A percentile compares a stretch with the other conserved stretches of the same genome.
Conservation (phyloP, 2,113 vertebrate genomes). For the Petaurus breviceps region DNA sequence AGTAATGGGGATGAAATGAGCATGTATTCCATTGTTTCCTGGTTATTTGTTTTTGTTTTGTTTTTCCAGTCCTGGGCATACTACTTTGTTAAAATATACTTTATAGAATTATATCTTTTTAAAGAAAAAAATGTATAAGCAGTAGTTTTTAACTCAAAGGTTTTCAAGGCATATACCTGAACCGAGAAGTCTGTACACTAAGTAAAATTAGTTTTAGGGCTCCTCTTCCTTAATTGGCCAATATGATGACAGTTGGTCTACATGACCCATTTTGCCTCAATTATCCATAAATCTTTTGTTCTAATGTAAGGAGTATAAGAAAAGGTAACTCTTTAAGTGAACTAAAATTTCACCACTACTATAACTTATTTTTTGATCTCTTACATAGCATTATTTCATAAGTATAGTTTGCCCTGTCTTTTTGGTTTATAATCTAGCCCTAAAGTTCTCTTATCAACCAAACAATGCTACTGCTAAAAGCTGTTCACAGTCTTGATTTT, state of each 20-base stretch:
- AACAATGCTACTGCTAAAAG: too few species aligned
- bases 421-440: too few species aligned
- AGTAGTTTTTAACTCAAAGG: not conserved
- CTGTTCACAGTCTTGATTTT: too few species aligned
- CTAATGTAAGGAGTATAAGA: not conserved
- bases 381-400: too few species aligned
- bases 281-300: not conserved
- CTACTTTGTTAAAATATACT: too few species aligned
- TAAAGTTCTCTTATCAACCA: too few species aligned
- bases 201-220: not conserved
- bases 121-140: not conserved
- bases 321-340: not conserved
- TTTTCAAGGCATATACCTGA: not conserved
- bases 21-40: not conserved
- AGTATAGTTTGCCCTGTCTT: too few species aligned
- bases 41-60: not conserved
- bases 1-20: not conserved
- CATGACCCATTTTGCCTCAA: not conserved
- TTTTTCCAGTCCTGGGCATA: too few species aligned
- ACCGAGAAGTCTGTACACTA: not conserved
- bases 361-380: not conserved
- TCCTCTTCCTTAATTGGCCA: not conserved
- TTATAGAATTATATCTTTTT: not conserved
- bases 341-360: not conserved
- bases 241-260: not conserved